phyloP scores from a whole-genome alignment of 2,888 invertebrate genomes.

The Noctua fimbriata region DNA sequence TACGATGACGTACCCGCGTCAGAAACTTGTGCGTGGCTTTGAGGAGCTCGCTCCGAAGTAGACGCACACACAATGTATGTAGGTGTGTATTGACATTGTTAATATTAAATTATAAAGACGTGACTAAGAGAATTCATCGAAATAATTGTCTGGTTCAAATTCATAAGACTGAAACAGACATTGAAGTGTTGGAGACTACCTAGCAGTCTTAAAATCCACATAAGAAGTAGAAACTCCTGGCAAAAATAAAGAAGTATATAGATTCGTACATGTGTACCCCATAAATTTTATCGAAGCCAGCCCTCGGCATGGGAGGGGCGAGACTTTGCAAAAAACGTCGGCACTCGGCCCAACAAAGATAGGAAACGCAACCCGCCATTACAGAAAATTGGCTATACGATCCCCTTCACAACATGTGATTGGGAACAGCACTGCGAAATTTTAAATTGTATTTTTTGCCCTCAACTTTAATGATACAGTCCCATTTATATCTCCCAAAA shows the following conservation, averaged over 20 bases:
- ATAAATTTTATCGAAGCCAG: conserved; percentile 78
- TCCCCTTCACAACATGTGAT: conserved; percentile 76
- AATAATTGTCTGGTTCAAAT: neutral
- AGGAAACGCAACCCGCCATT: conserved; percentile 88
- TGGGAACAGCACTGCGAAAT: conserved; percentile 74
- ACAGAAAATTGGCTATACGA: conserved; percentile 87
- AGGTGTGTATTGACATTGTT: conserved; percentile 46
- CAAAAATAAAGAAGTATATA: conserved; percentile 59
- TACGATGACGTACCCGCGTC: conserved; percentile 81
- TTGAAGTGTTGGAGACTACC: neutral
- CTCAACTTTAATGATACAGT: conserved; percentile 57
- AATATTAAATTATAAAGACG: conserved; percentile 40
- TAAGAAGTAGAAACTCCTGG: conserved; percentile 36
- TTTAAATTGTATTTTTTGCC: conserved; percentile 73
- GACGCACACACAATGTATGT: conserved; percentile 46
- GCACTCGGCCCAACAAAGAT: conserved; percentile 85
- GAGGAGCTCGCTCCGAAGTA: conserved; percentile 65
- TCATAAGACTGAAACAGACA: neutral
- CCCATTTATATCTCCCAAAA: conserved; percentile 38
- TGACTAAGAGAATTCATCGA: neutral
- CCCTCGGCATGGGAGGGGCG: conserved; percentile 81
- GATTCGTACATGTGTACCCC: conserved; percentile 69
- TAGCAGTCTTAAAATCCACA: neutral
- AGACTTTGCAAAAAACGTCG: conserved; percentile 86
- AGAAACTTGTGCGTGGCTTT: conserved; percentile 80